phyloP scores from a whole-genome alignment of 2,888 invertebrate genomes.

The Dynastes hyllus region DNA sequence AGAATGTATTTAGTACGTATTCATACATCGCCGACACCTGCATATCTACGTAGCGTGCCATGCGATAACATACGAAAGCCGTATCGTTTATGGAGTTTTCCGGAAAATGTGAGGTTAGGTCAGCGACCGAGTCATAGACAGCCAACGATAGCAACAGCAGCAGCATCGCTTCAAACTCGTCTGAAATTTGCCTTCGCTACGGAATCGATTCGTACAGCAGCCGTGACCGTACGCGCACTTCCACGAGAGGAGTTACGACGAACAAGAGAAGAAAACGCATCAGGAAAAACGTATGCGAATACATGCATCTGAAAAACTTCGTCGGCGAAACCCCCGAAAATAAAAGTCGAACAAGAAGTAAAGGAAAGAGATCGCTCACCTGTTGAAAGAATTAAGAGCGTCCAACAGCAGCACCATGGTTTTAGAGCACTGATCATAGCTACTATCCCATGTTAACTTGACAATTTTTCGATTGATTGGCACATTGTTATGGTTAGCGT shows the following conservation, averaged over 20 bases:
- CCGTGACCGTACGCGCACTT: not conserved
- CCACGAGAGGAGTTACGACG: not conserved
- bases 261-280: constrained; percentile 3
- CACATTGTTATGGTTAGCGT: not conserved
- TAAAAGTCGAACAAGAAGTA: not conserved
- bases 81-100: not conserved
- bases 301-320: not conserved
- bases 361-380: constrained; percentile 38
- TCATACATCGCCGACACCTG: not conserved
- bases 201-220: constrained; percentile 14
- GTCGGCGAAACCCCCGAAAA: not conserved
- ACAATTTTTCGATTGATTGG: constrained; percentile 19
- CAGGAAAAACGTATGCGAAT: constrained; percentile 1
- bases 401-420: constrained; percentile 51
- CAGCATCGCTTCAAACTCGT: constrained; percentile 1
- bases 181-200: constrained; percentile 12
- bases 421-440: constrained; percentile 48
- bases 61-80: not conserved
- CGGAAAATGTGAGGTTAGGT: constrained; percentile 17
- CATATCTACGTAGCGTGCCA: not conserved
- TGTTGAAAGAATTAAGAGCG: constrained; percentile 49
- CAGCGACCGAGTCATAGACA: not conserved
- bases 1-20: too few species aligned
- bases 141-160: not conserved
- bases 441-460: constrained; percentile 47